These are phyloP conservation scores for Sciaenops ocellatus DNA, from an alignment of 2,797 vertebrate species.

Conservation along the genomic window DNA sequence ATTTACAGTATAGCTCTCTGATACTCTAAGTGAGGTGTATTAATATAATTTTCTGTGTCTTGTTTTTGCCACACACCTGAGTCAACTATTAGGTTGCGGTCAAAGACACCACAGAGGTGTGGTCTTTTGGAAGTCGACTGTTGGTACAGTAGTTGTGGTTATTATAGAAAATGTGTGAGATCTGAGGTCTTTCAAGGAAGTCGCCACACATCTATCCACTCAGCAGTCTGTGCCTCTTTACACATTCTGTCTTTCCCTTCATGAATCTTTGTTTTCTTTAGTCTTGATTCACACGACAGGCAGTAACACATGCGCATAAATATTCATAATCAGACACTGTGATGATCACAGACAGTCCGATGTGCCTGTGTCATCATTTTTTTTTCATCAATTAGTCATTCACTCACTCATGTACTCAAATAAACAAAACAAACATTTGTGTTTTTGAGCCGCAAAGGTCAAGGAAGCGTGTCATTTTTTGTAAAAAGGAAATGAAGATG, in stretches of 20 bases:
- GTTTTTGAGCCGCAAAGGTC: not conserved
- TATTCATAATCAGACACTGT: constrained; percentile 11
- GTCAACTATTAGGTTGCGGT: constrained; percentile 18
- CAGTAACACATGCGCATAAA: not conserved
- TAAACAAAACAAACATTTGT: constrained; percentile 6
- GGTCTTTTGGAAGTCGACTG: not conserved
- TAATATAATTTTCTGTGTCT: not conserved
- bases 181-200: constrained; percentile 2
- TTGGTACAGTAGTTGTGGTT: constrained; percentile 14
- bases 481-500: not conserved
- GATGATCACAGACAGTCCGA: not conserved
- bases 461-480: constrained; percentile 19
- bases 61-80: constrained; percentile 12
- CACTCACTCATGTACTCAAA: too few relatives aligned
- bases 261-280: not conserved
- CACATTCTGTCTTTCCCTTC: not conserved
- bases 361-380: not conserved
- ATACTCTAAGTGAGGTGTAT: not conserved
- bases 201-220: constrained; percentile 1
- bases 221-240: not conserved
- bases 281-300: not conserved
- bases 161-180: constrained; percentile 2
- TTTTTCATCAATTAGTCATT: not conserved
- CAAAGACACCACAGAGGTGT: not conserved
- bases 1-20: too few relatives aligned